Percentiles rank a stretch among this genome's conserved stretches.
These are phyloP conservation scores for Torymus aiolomorphi DNA, from an alignment of 2,888 invertebrate species.

Conservation along the genomic window DNA sequence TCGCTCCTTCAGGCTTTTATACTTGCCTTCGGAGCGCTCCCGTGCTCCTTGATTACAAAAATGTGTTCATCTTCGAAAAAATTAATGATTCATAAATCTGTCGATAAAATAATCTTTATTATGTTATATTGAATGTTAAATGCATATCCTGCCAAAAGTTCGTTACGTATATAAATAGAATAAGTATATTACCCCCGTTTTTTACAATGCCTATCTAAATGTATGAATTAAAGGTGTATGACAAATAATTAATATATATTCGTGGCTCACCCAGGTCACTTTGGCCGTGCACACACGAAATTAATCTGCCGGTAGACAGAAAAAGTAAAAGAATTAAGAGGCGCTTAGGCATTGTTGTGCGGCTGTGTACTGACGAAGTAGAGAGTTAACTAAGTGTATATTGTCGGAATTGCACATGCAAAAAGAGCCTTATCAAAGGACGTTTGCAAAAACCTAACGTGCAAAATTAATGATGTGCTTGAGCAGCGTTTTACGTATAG, in stretches of 20 bases:
- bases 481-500: conserved; percentile 1
- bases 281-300: background rate
- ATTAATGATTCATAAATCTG: too few species aligned
- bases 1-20: too few species aligned
- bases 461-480: conserved; percentile 31
- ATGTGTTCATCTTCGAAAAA: too few species aligned
- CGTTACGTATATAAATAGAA: too few species aligned
- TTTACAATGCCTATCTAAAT: background rate
- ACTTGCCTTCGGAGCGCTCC: too few species aligned
- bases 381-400: background rate
- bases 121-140: too few species aligned
- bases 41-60: too few species aligned
- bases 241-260: background rate
- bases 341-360: conserved; percentile 16
- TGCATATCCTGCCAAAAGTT: too few species aligned
- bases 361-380: background rate
- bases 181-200: too few species aligned
- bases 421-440: conserved; percentile 26
- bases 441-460: background rate
- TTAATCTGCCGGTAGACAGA: background rate
- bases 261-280: background rate
- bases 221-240: background rate
- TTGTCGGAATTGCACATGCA: background rate
- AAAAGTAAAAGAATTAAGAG: background rate
- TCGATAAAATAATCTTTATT: too few species aligned